phyloP scores from a whole-genome alignment of 2,113 vertebrate genomes.

The Polypterus bichir region DNA sequence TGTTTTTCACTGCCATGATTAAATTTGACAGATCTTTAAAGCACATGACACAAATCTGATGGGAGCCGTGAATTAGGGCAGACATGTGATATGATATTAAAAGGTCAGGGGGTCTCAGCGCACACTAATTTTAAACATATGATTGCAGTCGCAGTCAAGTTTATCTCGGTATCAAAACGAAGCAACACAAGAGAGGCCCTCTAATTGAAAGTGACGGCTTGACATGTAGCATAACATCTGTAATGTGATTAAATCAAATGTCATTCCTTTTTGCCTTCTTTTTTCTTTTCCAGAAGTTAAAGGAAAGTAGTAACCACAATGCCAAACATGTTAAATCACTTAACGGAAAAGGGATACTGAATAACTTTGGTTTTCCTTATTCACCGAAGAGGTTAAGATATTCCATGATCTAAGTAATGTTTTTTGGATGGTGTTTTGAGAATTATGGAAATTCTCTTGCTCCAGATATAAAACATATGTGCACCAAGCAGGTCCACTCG shows the following conservation, averaged over 20 bases:
- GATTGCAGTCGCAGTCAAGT: conserved; percentile 27
- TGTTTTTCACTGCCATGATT: conserved; percentile 18
- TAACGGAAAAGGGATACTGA: conserved; percentile 30
- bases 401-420: conserved; percentile 44
- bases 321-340: conserved; percentile 40
- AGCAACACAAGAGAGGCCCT: conserved; percentile 39
- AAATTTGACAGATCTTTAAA: conserved; percentile 40
- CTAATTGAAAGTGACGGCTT: conserved; percentile 66
- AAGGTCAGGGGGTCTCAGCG: conserved; percentile 37
- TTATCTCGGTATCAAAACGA: conserved; percentile 51
- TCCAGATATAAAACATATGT: too few species aligned
- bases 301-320: conserved; percentile 37
- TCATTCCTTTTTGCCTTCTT: conserved; percentile 26
- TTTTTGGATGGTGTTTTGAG: conserved; percentile 34
- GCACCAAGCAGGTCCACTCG: too few species aligned
- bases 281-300: conserved; percentile 42
- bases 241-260: conserved; percentile 60
- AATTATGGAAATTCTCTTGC: too few species aligned
- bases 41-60: conserved; percentile 44
- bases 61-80: conserved; percentile 41
- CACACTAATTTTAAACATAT: conserved; percentile 48
- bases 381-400: conserved; percentile 23
- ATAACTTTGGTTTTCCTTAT: conserved; percentile 2
- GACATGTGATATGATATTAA: conserved; percentile 41
- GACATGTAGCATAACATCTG: conserved; percentile 61